A percentile compares a stretch with the other conserved stretches of the same genome.
These are phyloP conservation scores for Lasioglossum marginatum DNA, from an alignment of 2,888 invertebrate species.

Conservation along the genomic window DNA sequence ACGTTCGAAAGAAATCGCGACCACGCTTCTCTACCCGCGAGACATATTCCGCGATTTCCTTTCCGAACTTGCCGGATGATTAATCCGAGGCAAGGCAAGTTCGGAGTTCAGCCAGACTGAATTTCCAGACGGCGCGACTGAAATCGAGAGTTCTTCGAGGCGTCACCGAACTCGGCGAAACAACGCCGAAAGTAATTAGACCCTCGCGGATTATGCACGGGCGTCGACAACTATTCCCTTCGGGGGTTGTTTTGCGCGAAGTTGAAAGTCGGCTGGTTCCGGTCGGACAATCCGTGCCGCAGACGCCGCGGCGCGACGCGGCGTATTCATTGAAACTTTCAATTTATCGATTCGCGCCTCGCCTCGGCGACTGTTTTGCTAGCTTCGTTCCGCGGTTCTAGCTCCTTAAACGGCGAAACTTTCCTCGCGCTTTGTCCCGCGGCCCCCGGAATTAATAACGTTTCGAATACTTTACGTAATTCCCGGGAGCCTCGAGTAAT, in stretches of 20 bases:
- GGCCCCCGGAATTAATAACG: neutral
- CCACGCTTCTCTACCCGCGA: slow-evolving; percentile 21
- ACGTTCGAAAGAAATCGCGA: slow-evolving; percentile 27
- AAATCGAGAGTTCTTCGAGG: slow-evolving; percentile 70
- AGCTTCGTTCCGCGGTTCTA: neutral
- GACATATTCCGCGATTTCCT: neutral
- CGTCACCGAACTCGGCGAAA: slow-evolving; percentile 32
- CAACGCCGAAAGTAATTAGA: slow-evolving; percentile 39
- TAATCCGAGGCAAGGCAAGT: slow-evolving; percentile 46
- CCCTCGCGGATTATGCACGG: neutral
- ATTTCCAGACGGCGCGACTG: slow-evolving; percentile 60
- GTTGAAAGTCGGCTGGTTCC: slow-evolving; percentile 16
- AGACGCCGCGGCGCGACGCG: neutral
- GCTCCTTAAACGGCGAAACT: slow-evolving; percentile 5
- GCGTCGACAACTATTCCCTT: neutral
- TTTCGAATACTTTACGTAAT: slow-evolving; percentile 19
- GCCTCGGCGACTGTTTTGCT: slow-evolving; percentile 20
- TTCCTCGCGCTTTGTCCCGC: neutral
- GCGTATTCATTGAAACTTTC: slow-evolving; percentile 39
- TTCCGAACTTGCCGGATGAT: slow-evolving; percentile 10
- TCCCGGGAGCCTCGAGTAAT: slow-evolving; percentile 23
- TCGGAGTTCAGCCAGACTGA: slow-evolving; percentile 53
- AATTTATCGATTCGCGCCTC: slow-evolving; percentile 28
- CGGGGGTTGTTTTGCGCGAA: slow-evolving; percentile 1
- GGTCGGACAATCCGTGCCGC: slow-evolving; percentile 2